Conservation (phyloP, 1,140 invertebrate genomes). For the Sinonovacula constricta region DNA sequence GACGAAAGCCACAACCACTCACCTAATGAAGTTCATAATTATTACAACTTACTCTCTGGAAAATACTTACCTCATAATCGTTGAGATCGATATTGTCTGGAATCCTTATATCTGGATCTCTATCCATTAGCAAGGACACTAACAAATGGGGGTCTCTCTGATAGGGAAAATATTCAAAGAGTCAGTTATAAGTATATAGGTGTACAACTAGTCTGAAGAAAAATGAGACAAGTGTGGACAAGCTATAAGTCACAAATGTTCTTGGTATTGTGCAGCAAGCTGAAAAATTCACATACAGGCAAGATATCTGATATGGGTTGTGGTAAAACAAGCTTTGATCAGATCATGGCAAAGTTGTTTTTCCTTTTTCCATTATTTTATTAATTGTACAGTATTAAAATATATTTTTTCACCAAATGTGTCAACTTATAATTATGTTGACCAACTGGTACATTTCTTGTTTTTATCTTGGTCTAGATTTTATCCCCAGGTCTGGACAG, state of each 20-base stretch:
- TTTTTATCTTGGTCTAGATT: too few relatives aligned
- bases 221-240: neutral
- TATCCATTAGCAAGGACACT: conserved; percentile 54
- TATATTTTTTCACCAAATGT: too few relatives aligned
- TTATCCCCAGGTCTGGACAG: too few relatives aligned
- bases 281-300: neutral
- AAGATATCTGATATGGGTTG: neutral
- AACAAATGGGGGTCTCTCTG: conserved; percentile 60
- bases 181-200: neutral
- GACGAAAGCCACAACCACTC: too few relatives aligned
- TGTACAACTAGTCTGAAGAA: neutral
- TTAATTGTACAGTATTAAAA: too few relatives aligned
- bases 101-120: conserved; percentile 55
- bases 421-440: too few relatives aligned
- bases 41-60: too few relatives aligned
- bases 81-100: conserved; percentile 59
- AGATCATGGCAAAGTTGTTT: neutral
- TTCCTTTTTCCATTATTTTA: too few relatives aligned
- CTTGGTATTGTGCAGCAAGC: neutral
- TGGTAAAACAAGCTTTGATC: neutral
- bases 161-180: neutral
- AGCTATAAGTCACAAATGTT: neutral
- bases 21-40: too few relatives aligned
- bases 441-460: too few relatives aligned
- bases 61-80: conserved; percentile 59